Conservation (phyloP, 2,888 invertebrate species). For the Helicoverpa assulta region DNA sequence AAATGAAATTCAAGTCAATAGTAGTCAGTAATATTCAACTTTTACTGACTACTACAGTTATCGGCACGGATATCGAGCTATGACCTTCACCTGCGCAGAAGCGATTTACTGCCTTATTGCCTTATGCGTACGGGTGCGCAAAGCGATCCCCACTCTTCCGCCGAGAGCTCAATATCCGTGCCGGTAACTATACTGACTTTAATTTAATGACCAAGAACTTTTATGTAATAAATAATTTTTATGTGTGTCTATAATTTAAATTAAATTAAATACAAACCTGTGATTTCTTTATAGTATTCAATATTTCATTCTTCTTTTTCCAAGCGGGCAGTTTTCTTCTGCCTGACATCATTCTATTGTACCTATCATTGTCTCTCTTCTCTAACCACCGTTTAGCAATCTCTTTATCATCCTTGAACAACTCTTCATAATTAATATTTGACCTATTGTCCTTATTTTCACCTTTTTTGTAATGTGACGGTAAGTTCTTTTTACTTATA, state of each 20-base stretch:
- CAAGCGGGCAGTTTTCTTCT: slow-evolving; percentile 94
- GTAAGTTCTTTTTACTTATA: slow-evolving; percentile 75
- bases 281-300: slow-evolving; percentile 91
- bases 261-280: slow-evolving; percentile 79
- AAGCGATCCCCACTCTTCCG: too few relatives aligned
- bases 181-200: too few relatives aligned
- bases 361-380: slow-evolving; percentile 91
- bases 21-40: too few relatives aligned
- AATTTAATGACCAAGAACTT: too few relatives aligned
- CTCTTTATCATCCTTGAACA: slow-evolving; percentile 91
- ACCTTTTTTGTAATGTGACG: slow-evolving; percentile 92
- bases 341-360: slow-evolving; percentile 91
- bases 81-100: too few relatives aligned
- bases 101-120: too few relatives aligned
- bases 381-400: slow-evolving; percentile 91
- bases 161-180: too few relatives aligned
- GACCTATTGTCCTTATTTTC: slow-evolving; percentile 89
- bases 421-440: slow-evolving; percentile 86
- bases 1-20: too few relatives aligned
- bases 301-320: slow-evolving; percentile 92
- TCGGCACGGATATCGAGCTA: too few relatives aligned
- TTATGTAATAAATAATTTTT: background rate
- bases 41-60: too few relatives aligned
- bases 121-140: too few relatives aligned
- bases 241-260: background rate